Conservation (phyloP, 2,797 vertebrate genomes). For the Microtus agrestis region DNA sequence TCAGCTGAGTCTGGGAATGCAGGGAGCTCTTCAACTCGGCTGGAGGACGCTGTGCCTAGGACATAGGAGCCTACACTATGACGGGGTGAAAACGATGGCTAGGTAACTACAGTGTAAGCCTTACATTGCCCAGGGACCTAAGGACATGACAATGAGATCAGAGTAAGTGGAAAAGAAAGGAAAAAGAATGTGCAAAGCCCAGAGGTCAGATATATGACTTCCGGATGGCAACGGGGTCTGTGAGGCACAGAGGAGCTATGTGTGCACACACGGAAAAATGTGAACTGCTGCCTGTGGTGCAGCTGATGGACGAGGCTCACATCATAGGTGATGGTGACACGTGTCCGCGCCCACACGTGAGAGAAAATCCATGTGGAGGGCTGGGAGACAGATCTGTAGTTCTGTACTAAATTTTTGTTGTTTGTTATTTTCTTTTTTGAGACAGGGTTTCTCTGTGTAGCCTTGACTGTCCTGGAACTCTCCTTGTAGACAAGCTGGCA, state of each 20-base stretch:
- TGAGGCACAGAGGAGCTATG: neutral
- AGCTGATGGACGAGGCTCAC: neutral
- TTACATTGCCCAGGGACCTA: neutral
- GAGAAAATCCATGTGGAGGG: neutral
- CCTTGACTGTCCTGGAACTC: neutral
- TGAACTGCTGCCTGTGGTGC: rapidly evolving
- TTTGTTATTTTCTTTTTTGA: neutral
- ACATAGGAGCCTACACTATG: neutral
- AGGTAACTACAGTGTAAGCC: neutral
- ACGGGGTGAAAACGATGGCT: neutral
- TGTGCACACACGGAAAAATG: rapidly evolving
- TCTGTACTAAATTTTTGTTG: neutral
- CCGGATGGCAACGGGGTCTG: neutral
- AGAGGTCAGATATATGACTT: neutral
- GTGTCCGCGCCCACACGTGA: rapidly evolving
- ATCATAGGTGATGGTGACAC: neutral
- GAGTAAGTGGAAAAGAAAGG: neutral
- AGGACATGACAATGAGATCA: neutral
- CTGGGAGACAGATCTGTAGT: neutral
- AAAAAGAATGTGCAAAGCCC: neutral
- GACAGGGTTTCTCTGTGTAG: neutral
- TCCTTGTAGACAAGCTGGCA: neutral
- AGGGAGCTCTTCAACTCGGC: neutral
- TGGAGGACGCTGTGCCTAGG: neutral
- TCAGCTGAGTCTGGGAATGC: neutral